Evolutionary conservation across 2,113 vertebrate genomes (phyloP).

Genomic region (Anoura caudifer): DNA sequence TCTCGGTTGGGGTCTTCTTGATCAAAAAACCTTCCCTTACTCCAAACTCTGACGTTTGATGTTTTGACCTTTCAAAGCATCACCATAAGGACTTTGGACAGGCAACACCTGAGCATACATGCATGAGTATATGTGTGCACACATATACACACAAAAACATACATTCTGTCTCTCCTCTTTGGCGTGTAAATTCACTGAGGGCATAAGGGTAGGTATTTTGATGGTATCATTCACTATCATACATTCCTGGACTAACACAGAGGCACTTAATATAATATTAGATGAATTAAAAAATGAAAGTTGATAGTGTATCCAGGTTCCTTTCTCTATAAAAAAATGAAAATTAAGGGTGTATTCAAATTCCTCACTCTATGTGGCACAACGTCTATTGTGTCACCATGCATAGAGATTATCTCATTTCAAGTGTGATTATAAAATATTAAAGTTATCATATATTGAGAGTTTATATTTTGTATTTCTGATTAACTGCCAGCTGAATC

Average conservation of each 20-base stretch:
- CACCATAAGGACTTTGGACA: background rate
- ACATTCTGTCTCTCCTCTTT: background rate
- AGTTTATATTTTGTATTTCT: background rate
- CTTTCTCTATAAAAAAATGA: background rate
- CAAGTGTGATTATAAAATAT: background rate
- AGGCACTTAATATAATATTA: background rate
- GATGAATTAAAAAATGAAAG: background rate
- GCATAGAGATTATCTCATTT: background rate
- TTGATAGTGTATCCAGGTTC: background rate
- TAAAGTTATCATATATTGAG: background rate
- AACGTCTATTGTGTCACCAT: background rate
- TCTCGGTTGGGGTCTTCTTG: background rate
- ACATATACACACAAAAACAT: accelerated
- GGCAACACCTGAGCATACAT: background rate
- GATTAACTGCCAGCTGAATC: background rate
- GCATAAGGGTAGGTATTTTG: background rate
- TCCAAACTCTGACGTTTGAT: background rate
- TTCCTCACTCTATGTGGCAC: background rate
- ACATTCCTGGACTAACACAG: background rate
- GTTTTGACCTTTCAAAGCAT: background rate
- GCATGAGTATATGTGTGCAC: background rate
- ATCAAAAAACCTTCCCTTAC: background rate
- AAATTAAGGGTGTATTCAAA: background rate
- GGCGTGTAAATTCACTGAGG: background rate
- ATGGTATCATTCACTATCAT: background rate